These are phyloP conservation scores for Psephotus haematonotus DNA, from an alignment of 2,113 vertebrate genomes.

Conservation along the genomic window DNA sequence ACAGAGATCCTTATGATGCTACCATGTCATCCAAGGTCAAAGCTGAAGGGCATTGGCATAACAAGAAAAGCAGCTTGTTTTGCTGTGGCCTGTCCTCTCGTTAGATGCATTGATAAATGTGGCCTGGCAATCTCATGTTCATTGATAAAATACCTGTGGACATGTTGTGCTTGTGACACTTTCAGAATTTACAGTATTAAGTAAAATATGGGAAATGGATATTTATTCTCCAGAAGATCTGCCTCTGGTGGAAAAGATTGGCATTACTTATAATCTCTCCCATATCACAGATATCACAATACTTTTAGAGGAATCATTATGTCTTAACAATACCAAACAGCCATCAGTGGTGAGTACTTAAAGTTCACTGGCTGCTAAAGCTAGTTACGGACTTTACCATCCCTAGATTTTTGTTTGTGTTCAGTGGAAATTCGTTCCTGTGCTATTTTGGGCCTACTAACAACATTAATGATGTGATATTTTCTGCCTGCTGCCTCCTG, in stretches of 20 bases:
- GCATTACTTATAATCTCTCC: neutral
- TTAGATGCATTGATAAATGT: neutral
- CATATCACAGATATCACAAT: neutral
- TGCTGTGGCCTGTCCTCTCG: neutral
- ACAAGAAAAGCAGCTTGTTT: neutral
- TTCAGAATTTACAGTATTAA: neutral
- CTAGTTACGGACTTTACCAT: neutral
- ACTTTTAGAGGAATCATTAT: neutral
- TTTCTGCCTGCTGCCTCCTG: slow-evolving; percentile 4
- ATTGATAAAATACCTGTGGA: neutral
- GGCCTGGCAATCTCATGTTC: neutral
- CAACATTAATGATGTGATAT: neutral
- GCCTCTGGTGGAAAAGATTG: neutral
- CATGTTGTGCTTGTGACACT: neutral
- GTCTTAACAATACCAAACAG: neutral
- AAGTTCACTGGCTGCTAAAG: neutral
- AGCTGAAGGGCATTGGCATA: neutral
- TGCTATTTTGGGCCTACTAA: neutral
- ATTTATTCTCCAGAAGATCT: neutral
- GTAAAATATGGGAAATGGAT: neutral
- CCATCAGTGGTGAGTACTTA: neutral
- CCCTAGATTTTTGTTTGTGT: neutral
- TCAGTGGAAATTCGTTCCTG: neutral
- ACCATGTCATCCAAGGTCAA: neutral
- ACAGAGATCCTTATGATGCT: neutral